Evolutionary conservation across 2,113 vertebrate genomes (phyloP), one percentile per base, ranked within the genome.

Genomic region (Macaca nemestrina): DNA sequence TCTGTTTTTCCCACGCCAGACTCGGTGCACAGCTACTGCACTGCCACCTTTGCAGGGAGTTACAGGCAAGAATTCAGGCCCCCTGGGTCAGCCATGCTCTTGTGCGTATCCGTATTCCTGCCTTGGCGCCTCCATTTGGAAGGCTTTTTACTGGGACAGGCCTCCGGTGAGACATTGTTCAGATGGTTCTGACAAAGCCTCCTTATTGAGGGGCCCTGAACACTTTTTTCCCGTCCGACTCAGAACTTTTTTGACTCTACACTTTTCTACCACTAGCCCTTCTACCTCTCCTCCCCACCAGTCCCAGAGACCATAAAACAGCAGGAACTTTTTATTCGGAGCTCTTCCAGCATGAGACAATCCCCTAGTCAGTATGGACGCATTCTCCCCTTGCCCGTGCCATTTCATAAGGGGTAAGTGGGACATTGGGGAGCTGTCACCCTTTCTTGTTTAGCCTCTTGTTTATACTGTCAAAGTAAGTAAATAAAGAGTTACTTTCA

Each of bases 401-500:
- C 67, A 55, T 76, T 89, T 79, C 48, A 35, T 23, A 5, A 48
- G 23, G 40, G 8, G 8, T 55, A 80, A n/a, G 78, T 6, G 10
- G 82, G 45, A 43, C 57, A 7, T 6, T 48, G 4, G 32, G 68
- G 27, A 93, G 25, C 30, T 40, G 38, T 18, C 32, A 50, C 4
- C 23, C 30, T 78, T 76, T 82, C 16, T 68, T 57, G 20, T 27
- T 85, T 61, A 85, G 73, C 20, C 35, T 91, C n/a, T 78, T 72
- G 22, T 32, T 92, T 59, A 78, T 67, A 40, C 14, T 72, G n/a
- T 78, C 57, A 50, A 27, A 94, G 59, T 22, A 70, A 90, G 35
- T 94, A 50, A 80, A 76, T 78, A 83, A 64, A 55, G 50, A 59
- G 50, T 88, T 64, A 40, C 30, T 75, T 86, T 82, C 75, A 76